Percentiles rank a stretch among this genome's conserved stretches.
phyloP scores from a whole-genome alignment of 2,888 invertebrate genomes.

The Drosophila bunnanda region DNA sequence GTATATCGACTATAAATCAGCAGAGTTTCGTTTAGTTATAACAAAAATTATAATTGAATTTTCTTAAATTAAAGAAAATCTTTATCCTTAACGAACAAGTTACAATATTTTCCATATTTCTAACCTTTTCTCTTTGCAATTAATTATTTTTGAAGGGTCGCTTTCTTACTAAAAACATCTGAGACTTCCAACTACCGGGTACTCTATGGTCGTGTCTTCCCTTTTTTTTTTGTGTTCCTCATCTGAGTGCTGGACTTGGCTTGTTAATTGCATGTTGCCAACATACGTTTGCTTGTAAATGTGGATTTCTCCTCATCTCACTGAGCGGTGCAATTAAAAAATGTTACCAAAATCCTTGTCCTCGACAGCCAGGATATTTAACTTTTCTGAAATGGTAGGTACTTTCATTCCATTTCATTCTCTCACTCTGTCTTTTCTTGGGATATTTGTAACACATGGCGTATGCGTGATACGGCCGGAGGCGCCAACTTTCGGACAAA shows the following conservation, averaged over 20 bases:
- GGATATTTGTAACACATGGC: slow-evolving; percentile 63
- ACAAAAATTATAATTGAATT: not conserved
- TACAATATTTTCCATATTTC: not conserved
- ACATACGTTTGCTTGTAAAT: slow-evolving; percentile 63
- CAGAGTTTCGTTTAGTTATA: not conserved
- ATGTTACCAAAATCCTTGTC: slow-evolving; percentile 51
- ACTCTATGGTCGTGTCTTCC: slow-evolving; percentile 1
- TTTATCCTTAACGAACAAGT: not conserved
- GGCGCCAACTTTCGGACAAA: slow-evolving; percentile 57
- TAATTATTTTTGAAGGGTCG: not conserved
- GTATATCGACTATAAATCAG: too few relatives aligned
- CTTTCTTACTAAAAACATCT: not conserved
- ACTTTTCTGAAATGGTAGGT: slow-evolving; percentile 32
- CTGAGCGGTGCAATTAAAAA: slow-evolving; percentile 61
- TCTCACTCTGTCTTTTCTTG: not conserved
- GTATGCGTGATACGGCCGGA: slow-evolving; percentile 62
- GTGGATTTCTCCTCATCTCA: slow-evolving; percentile 27
- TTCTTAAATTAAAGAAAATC: not conserved
- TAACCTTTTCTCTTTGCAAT: not conserved
- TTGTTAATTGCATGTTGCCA: slow-evolving; percentile 76
- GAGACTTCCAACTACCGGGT: not conserved
- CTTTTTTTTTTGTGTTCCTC: slow-evolving; percentile 12
- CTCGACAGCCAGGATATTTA: slow-evolving; percentile 47
- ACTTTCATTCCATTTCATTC: slow-evolving; percentile 11
- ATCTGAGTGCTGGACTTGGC: slow-evolving; percentile 38